Percentiles rank a stretch among this genome's conserved stretches.
phyloP scores from a whole-genome alignment of 1,140 invertebrate species.

The Anastrepha obliqua region DNA sequence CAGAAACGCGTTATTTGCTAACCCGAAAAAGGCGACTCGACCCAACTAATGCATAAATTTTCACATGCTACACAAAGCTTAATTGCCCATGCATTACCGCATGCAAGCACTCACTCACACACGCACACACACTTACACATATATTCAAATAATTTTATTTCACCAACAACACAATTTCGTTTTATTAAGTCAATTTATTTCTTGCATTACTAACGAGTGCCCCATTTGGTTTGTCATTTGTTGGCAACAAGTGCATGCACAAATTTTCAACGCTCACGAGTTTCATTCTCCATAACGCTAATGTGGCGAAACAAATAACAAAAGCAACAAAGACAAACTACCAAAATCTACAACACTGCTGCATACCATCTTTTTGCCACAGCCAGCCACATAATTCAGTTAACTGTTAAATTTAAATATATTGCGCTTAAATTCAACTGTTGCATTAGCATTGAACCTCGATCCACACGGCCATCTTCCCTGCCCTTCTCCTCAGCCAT shows the following conservation, averaged over 20 bases:
- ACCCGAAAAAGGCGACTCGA: no score
- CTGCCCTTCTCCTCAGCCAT: neutral
- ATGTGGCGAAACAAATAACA: neutral
- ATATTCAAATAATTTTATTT: neutral
- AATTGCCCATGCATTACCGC: neutral
- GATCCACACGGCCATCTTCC: neutral
- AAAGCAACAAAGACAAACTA: neutral
- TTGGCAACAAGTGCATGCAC: slow-evolving; percentile 22
- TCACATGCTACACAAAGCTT: neutral
- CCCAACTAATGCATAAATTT: neutral
- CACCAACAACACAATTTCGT: neutral
- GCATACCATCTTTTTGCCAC: neutral
- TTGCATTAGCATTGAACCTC: neutral
- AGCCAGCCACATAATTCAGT: slow-evolving; percentile 27
- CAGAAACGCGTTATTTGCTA: no score
- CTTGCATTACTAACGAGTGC: slow-evolving; percentile 24
- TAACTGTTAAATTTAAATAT: slow-evolving; percentile 52
- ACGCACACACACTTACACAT: neutral
- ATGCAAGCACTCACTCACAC: neutral
- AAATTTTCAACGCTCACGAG: slow-evolving; percentile 28
- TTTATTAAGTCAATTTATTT: slow-evolving; percentile 29
- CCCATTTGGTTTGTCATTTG: slow-evolving; percentile 30
- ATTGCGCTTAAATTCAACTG: slow-evolving; percentile 44
- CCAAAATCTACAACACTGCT: neutral
- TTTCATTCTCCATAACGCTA: neutral